Evolutionary conservation across 2,113 vertebrate genomes (phyloP).

Genomic region (Neopipo cinnamomea): DNA sequence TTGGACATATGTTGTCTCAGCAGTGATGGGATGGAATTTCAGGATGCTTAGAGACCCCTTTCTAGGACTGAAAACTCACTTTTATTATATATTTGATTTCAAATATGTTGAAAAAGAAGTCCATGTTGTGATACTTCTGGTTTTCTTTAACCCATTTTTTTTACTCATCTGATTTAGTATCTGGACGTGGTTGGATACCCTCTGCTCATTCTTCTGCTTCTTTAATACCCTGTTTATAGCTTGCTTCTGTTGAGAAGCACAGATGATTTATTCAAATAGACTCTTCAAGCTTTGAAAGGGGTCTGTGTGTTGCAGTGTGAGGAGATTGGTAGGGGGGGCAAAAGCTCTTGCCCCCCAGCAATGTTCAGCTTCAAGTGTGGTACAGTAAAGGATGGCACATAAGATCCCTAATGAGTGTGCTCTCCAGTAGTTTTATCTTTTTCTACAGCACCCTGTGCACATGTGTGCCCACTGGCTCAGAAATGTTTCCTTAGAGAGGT

Average conservation of each 20-base stretch:
- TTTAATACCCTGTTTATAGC: constrained; percentile 26
- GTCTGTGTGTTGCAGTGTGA: neutral
- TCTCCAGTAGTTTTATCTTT: neutral
- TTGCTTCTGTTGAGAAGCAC: constrained; percentile 10
- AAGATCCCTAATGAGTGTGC: neutral
- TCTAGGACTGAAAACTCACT: neutral
- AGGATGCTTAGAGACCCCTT: neutral
- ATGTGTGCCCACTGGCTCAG: neutral
- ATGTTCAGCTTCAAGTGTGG: neutral
- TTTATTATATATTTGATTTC: neutral
- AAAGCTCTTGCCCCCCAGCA: neutral
- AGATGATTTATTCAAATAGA: constrained; percentile 42
- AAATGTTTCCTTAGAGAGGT: constrained; percentile 21
- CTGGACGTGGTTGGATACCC: neutral
- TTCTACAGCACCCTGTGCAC: neutral
- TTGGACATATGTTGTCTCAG: neutral
- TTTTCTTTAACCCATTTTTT: constrained; percentile 10
- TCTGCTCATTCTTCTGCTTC: constrained; percentile 22
- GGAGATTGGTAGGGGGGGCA: neutral
- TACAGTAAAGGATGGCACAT: neutral
- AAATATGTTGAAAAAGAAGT: neutral
- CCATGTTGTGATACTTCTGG: neutral
- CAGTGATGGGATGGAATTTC: neutral
- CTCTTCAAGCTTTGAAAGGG: constrained; percentile 23
- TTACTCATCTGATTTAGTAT: neutral